Conservation (phyloP, 2,113 vertebrate genomes). For the Thamnophis sirtalis region DNA sequence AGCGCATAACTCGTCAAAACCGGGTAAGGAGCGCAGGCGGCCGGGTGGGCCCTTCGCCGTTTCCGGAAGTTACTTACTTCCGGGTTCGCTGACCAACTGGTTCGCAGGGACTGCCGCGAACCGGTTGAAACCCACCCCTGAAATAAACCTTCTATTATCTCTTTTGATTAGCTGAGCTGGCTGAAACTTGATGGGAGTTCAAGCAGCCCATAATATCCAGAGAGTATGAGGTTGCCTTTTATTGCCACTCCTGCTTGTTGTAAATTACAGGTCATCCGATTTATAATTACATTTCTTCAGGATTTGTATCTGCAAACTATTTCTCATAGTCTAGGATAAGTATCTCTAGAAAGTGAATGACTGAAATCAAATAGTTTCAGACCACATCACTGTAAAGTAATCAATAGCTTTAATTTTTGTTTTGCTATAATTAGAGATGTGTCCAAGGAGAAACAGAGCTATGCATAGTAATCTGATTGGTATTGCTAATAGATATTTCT, state of each 20-base stretch:
- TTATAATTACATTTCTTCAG: not conserved
- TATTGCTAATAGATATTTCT: not conserved
- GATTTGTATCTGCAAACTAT: not conserved
- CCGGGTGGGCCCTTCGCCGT: too few species aligned
- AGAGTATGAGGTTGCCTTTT: not conserved
- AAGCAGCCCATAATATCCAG: not conserved
- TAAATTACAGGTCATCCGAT: not conserved
- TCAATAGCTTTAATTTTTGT: not conserved
- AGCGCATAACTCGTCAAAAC: too few species aligned
- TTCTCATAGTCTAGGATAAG: not conserved
- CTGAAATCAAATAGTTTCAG: not conserved
- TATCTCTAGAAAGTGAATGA: not conserved
- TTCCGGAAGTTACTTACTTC: too few species aligned
- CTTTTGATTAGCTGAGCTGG: not conserved
- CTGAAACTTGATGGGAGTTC: not conserved
- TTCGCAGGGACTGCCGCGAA: too few species aligned
- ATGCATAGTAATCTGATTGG: not conserved
- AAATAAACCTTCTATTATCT: not conserved
- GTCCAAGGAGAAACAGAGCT: not conserved
- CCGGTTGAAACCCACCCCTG: too few species aligned
- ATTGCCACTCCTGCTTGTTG: not conserved
- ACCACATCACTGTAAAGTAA: not conserved
- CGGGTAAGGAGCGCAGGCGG: too few species aligned
- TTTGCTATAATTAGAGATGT: not conserved
- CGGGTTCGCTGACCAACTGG: too few species aligned